phyloP scores from a whole-genome alignment of 2,888 invertebrate genomes.

The Listrodromus nycthemerus region DNA sequence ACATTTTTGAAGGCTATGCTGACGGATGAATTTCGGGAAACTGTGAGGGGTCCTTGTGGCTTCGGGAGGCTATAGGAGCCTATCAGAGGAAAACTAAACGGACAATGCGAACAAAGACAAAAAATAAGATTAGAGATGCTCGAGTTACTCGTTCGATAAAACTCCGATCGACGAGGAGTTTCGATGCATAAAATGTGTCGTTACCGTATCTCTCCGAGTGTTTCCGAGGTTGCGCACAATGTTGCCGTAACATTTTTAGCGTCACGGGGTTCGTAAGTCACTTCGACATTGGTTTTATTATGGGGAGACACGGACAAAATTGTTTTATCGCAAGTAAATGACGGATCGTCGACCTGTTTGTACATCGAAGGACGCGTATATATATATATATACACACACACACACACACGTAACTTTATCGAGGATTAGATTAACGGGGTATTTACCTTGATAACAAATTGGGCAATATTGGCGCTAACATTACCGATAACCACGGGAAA shows the following conservation, averaged over 20 bases:
- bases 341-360: conserved; percentile 71
- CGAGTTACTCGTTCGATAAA: background rate
- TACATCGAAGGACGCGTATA: background rate
- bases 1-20: conserved; percentile 76
- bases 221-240: conserved; percentile 71
- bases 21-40: conserved; percentile 57
- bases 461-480: conserved; percentile 53
- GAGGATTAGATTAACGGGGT: background rate
- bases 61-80: conserved; percentile 72
- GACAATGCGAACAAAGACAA: background rate
- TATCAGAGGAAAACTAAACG: conserved; percentile 74
- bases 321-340: conserved; percentile 68
- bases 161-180: background rate
- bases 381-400: no score
- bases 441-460: conserved; percentile 72
- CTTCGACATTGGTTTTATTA: conserved; percentile 63
- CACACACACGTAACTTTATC: background rate
- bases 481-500: conserved; percentile 73
- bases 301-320: conserved; percentile 65
- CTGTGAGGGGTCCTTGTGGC: conserved; percentile 76
- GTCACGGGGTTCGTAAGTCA: conserved; percentile 75
- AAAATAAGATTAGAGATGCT: background rate
- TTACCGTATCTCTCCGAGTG: conserved; percentile 75
- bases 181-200: no score
- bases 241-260: conserved; percentile 69